phyloP scores from a whole-genome alignment of 2,888 invertebrate genomes.

The Carabus problematicus region DNA sequence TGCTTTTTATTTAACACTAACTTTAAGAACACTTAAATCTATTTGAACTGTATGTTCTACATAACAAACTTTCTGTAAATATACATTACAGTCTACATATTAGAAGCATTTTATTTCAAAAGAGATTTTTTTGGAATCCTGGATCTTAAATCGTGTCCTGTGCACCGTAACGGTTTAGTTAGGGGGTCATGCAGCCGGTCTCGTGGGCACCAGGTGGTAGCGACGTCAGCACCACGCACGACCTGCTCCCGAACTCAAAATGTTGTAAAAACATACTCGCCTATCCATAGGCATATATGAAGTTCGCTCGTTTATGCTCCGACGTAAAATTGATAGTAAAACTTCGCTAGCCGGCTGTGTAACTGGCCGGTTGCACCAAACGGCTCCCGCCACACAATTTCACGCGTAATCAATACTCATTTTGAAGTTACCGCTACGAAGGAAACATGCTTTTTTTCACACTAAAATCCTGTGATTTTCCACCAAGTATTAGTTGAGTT shows the following conservation, averaged over 20 bases:
- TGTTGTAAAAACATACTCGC: constrained; percentile 27
- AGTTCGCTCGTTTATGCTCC: constrained; percentile 13
- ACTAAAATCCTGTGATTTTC: no score
- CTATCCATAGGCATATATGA: constrained; percentile 5
- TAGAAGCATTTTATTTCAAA: no score
- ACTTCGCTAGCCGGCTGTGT: constrained; percentile 15
- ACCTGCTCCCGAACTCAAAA: constrained; percentile 1
- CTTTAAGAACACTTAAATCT: no score
- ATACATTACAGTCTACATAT: no score
- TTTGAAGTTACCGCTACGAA: constrained; percentile 29
- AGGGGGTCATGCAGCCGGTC: neutral
- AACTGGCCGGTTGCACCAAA: constrained; percentile 3
- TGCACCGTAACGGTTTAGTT: no score
- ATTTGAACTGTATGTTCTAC: no score
- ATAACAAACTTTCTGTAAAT: no score
- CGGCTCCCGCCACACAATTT: constrained; percentile 25
- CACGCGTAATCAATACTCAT: constrained; percentile 38
- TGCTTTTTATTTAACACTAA: no score
- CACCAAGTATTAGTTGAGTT: no score
- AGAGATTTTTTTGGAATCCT: no score
- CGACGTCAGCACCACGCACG: constrained; percentile 1
- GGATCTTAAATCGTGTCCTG: no score
- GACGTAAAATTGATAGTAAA: constrained; percentile 40
- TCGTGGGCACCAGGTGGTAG: constrained; percentile 6
- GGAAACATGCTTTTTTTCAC: no score